Evolutionary conservation across 2,888 invertebrate genomes (phyloP).

Genomic region (Dasypogon diadema): DNA sequence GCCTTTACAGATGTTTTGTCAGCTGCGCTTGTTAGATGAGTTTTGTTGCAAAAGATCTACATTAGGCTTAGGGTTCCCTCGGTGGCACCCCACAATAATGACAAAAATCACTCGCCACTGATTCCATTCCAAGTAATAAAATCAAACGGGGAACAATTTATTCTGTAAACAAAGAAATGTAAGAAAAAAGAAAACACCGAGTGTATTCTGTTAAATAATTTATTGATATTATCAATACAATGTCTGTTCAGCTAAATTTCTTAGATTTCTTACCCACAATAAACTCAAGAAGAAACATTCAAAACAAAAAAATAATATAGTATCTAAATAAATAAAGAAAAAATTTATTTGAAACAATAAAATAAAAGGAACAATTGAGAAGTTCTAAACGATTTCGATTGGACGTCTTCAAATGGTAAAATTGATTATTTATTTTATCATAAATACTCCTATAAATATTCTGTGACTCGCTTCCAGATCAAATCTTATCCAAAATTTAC

Average conservation of each 20-base stretch:
- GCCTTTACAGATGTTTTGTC: too few relatives aligned
- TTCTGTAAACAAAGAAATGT: too few relatives aligned
- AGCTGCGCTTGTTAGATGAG: too few relatives aligned
- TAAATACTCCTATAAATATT: conserved; percentile 39
- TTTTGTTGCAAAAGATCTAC: too few relatives aligned
- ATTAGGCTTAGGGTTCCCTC: too few relatives aligned
- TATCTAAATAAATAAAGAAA: conserved; percentile 35
- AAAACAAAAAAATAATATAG: conserved; percentile 13
- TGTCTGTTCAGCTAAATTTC: conserved; percentile 42
- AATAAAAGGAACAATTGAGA: conserved; percentile 11
- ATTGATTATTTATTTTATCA: conserved; percentile 49
- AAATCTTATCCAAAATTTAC: conserved; percentile 29
- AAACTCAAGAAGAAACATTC: conserved; percentile 21
- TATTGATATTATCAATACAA: conserved; percentile 49
- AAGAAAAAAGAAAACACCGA: too few relatives aligned
- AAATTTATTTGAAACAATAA: conserved; percentile 26
- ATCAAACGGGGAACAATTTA: too few relatives aligned
- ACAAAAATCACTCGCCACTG: too few relatives aligned
- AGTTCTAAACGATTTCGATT: conserved; percentile 41
- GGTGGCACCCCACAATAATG: too few relatives aligned
- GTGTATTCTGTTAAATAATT: conserved; percentile 43
- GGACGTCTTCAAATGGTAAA: conserved; percentile 53
- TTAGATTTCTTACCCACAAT: conserved; percentile 40
- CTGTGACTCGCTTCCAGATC: conserved; percentile 6
- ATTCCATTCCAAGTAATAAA: too few relatives aligned